Base-by-base conservation (phyloP, 2,113 vertebrate species). In the Siniperca chuatsi region DNA sequence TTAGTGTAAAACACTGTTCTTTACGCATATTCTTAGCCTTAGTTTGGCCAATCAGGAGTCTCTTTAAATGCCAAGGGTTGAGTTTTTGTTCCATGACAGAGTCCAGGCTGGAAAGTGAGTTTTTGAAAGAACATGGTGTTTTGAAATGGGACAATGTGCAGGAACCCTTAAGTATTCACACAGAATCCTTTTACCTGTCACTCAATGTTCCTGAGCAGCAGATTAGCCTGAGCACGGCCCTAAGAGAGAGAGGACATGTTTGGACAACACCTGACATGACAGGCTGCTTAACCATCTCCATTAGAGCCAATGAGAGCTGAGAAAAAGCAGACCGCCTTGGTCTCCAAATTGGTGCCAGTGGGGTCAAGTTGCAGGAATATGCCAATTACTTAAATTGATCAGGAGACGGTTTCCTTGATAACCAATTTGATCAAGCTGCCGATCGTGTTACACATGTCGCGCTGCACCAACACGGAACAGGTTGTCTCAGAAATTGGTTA, bases 311-410 rank as follows among this genome's bases (percentile, higher is more conserved):
- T 97, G 97, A 96, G 96, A 94, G 92, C 95, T 98, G 98, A 99
- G 97, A 95, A 96, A 98, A 96, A 97, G 94, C 98, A 99, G 98
- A 95, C 97, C 93, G 92, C 94, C 93, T 83, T 54, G 7, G 23
- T 81, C 83, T 93, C 94, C 94, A 95, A 97, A 98, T 97, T 98
- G 97, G 96, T 95, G 96, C 92, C 94, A 93, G 89, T 64, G 78
- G 96, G 97, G 97, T 98, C 97, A 96, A 97, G 97, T 97, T 97
- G 97, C 98, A 98, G 97, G 98, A 99, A 98, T 98, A 96, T 96
- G 94, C 95, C 98, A 99, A 99, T 99, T 99, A 99, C 96, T 97
- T 97, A 97, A 99, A 99, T 98, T 98, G 98, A 99, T 98, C 97
- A 96, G 97, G 95, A 97, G 97, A 84, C 86, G 95, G 97, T 98